Percentiles rank a stretch among this genome's conserved stretches.
phyloP scores from a whole-genome alignment of 1,140 invertebrate genomes.

The Drosophila melanogaster region DNA sequence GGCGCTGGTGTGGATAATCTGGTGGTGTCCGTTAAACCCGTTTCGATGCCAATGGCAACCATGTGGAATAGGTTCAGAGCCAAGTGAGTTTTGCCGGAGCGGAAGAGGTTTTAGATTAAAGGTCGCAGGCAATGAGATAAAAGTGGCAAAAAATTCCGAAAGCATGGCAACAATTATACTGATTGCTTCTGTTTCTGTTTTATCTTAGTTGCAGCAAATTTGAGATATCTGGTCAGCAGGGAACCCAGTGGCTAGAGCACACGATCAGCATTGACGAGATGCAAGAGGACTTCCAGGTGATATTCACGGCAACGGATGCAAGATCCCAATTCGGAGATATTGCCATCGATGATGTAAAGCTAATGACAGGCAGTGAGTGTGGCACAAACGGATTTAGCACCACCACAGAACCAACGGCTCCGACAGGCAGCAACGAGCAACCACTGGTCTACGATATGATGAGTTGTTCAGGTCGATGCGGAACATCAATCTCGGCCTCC shows the following conservation, averaged over 20 bases:
- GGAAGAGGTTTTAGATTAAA: constrained; percentile 18
- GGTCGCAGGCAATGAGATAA: not conserved
- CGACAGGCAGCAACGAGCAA: not conserved
- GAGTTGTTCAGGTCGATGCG: constrained; percentile 65
- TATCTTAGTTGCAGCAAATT: constrained; percentile 42
- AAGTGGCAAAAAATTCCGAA: not conserved
- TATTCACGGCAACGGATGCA: constrained; percentile 62
- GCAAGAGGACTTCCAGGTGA: constrained; percentile 68
- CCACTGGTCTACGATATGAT: constrained; percentile 36
- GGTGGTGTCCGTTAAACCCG: constrained; percentile 66
- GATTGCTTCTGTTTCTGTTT: too few species aligned
- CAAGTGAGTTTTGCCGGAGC: constrained; percentile 36
- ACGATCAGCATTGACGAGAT: constrained; percentile 71
- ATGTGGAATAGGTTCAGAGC: constrained; percentile 38
- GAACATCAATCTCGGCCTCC: not conserved
- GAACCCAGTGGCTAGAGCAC: constrained; percentile 67
- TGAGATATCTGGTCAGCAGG: constrained; percentile 47
- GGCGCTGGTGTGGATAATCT: constrained; percentile 68
- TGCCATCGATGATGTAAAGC: constrained; percentile 77
- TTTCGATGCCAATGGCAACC: constrained; percentile 26
- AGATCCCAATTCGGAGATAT: constrained; percentile 62
- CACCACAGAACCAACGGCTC: constrained; percentile 25
- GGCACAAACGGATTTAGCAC: constrained; percentile 23
- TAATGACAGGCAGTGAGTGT: constrained; percentile 71
- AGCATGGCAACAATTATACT: not conserved